A percentile compares a stretch with the other conserved stretches of the same genome.
phyloP scores from a whole-genome alignment of 2,113 vertebrate genomes.

The Conger conger region DNA sequence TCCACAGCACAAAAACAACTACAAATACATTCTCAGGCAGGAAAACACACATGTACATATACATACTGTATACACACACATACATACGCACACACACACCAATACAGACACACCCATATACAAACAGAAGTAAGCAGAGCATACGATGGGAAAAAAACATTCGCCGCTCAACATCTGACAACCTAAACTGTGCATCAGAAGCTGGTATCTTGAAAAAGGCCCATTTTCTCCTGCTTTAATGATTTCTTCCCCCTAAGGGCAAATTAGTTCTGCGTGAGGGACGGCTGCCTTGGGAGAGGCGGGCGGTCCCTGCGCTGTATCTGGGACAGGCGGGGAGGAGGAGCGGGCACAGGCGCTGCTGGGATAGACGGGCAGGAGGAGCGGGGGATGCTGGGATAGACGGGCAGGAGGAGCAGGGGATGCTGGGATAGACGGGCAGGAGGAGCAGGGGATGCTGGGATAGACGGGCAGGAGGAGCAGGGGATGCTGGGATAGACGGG shows the following conservation, averaged over 20 bases:
- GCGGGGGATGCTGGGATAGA: background rate
- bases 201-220: background rate
- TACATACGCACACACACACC: conserved; percentile 4
- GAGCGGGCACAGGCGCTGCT: background rate
- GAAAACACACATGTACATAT: conserved; percentile 20
- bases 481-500: background rate
- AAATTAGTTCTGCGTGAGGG: conserved; percentile 22
- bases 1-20: background rate
- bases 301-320: background rate
- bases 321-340: background rate
- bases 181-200: conserved; percentile 21
- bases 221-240: background rate
- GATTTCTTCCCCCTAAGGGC: background rate
- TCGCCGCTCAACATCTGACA: conserved; percentile 20
- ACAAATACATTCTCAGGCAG: background rate
- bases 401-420: background rate
- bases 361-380: background rate
- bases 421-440: background rate
- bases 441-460: background rate
- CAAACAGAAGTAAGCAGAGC: conserved; percentile 15
- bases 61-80: conserved; percentile 29
- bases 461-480: background rate
- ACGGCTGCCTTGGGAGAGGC: too few species aligned
- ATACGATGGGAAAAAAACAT: background rate
- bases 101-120: conserved; percentile 3